Conservation (phyloP, 2,888 invertebrate genomes). For the Mactromeris polynyma region DNA sequence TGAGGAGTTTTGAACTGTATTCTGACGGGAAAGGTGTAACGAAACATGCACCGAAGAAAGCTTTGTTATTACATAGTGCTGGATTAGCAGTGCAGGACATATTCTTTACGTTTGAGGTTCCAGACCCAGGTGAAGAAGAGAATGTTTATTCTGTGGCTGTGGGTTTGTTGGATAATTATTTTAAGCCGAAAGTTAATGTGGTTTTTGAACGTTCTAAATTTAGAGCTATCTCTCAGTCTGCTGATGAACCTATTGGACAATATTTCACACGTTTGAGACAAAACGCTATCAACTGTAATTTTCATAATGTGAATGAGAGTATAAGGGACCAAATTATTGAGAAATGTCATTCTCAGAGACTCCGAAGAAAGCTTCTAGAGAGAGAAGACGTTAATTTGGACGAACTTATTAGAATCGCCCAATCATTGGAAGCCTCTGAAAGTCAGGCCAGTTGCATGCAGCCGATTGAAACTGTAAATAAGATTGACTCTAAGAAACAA, state of each 20-base stretch:
- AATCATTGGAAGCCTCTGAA: slow-evolving; percentile 33
- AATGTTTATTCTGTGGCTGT: slow-evolving; percentile 41
- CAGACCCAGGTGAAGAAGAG: slow-evolving; percentile 44
- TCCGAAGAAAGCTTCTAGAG: no score
- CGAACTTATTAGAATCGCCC: slow-evolving; percentile 12
- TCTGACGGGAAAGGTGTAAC: slow-evolving; percentile 28
- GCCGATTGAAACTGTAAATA: no score
- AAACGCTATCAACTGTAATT: slow-evolving; percentile 48
- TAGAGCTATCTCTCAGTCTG: slow-evolving; percentile 3
- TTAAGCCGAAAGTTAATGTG: slow-evolving; percentile 53
- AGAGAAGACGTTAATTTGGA: background rate
- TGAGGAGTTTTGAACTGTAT: slow-evolving; percentile 39
- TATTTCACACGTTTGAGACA: slow-evolving; percentile 40
- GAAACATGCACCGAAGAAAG: slow-evolving; percentile 28
- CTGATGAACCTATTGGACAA: no score
- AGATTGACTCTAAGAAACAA: no score
- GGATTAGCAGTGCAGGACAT: slow-evolving; percentile 42
- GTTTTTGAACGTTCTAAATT: slow-evolving; percentile 41
- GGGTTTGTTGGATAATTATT: no score
- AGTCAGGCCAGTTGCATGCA: no score
- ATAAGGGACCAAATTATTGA: slow-evolving; percentile 25
- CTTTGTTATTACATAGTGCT: slow-evolving; percentile 44
- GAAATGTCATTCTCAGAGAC: no score
- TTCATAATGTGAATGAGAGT: slow-evolving; percentile 50
- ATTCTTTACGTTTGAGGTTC: slow-evolving; percentile 38